Percentiles rank a stretch among this genome's conserved stretches.
Evolutionary conservation across 2,888 invertebrate species (phyloP).

Genomic region (Tipula vernalis): DNA sequence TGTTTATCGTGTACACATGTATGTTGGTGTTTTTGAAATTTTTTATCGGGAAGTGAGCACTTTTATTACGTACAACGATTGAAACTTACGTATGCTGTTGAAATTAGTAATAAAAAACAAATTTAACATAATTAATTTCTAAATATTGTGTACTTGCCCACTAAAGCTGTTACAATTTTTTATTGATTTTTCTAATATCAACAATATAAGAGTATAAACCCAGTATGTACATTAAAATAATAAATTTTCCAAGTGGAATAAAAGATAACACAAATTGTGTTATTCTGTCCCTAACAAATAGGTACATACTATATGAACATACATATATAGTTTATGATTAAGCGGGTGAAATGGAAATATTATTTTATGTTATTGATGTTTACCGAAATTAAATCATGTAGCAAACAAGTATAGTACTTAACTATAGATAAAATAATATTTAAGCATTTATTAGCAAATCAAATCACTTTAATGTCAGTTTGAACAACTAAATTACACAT

Average conservation of each 20-base stretch:
- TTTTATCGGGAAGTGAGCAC: no score
- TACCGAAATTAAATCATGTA: background rate
- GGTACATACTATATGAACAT: background rate
- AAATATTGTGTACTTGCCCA: no score
- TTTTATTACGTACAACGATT: no score
- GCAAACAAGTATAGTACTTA: background rate
- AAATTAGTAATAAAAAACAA: no score
- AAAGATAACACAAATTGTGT: background rate
- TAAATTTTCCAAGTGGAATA: background rate
- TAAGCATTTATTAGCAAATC: background rate
- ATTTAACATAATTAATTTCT: no score
- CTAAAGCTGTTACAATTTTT: background rate
- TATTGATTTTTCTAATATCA: background rate
- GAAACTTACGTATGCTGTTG: no score
- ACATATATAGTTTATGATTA: background rate
- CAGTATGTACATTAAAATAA: background rate
- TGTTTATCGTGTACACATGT: no score
- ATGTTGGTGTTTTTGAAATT: no score
- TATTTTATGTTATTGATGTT: background rate
- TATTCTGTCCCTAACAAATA: background rate
- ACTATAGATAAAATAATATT: background rate
- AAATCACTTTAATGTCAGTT: background rate
- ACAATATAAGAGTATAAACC: background rate
- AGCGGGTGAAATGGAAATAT: background rate
- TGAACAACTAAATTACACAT: background rate